phyloP scores from a whole-genome alignment of 2,113 vertebrate genomes.

The Hypocryptadius cinnamomeus region DNA sequence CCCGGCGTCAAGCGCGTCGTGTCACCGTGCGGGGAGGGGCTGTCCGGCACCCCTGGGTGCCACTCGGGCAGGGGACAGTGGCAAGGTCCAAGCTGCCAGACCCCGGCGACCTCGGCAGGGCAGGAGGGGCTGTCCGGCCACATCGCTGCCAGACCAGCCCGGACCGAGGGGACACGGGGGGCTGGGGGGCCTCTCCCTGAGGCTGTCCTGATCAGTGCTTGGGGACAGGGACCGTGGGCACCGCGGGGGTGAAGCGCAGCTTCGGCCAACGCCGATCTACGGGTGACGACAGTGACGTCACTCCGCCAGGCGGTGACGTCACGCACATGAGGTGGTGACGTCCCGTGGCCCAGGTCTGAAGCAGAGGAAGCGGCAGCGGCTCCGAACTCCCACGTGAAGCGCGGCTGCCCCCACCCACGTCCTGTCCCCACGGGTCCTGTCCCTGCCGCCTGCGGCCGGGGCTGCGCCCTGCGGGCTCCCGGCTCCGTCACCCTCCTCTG shows the following conservation, averaged over 20 bases:
- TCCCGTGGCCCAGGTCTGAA: background rate
- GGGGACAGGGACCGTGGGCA: background rate
- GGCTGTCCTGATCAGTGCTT: background rate
- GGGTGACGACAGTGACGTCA: background rate
- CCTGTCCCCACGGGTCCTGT: background rate
- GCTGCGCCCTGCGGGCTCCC: background rate
- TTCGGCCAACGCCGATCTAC: accelerated
- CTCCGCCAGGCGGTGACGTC: accelerated
- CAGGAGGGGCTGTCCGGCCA: accelerated
- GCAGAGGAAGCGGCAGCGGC: background rate
- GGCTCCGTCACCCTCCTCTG: background rate
- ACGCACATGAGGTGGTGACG: accelerated
- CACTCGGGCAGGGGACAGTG: background rate
- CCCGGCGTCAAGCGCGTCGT: background rate
- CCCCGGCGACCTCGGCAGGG: background rate
- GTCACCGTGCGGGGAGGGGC: background rate
- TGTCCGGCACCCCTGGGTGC: background rate
- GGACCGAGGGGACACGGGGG: background rate
- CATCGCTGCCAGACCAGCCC: accelerated
- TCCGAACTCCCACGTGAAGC: background rate
- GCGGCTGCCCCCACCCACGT: background rate
- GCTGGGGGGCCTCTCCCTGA: accelerated
- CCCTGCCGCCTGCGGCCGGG: background rate
- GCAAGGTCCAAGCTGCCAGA: background rate
- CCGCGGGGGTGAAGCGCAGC: background rate